Conservation (phyloP, 1,140 invertebrate species). For the Drosophila novamexicana region DNA sequence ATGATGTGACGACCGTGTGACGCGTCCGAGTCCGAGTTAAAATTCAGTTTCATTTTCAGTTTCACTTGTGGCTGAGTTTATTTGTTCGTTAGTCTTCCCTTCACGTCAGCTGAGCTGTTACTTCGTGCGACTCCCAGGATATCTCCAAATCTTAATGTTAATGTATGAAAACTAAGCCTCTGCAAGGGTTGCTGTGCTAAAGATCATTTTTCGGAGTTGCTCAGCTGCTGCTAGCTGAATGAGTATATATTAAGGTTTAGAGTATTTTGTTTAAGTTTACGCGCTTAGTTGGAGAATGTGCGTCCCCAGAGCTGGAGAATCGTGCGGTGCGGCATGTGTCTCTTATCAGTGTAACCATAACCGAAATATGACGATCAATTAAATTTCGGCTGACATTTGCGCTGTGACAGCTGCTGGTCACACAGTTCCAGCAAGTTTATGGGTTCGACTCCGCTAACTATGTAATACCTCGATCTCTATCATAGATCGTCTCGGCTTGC, state of each 20-base stretch:
- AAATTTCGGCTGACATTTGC: constrained; percentile 37
- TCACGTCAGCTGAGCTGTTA: too few relatives aligned
- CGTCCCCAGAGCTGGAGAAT: not conserved
- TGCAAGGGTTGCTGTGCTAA: not conserved
- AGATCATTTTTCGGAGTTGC: too few relatives aligned
- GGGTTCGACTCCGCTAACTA: constrained; percentile 10
- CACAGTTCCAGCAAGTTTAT: constrained; percentile 23
- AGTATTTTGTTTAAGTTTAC: too few relatives aligned
- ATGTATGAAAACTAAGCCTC: not conserved
- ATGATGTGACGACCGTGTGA: constrained; percentile 52
- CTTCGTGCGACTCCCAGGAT: too few relatives aligned
- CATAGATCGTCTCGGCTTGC: constrained; percentile 32
- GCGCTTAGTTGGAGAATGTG: not conserved
- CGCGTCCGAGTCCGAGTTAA: constrained; percentile 33
- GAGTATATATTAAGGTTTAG: too few relatives aligned
- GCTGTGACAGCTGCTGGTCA: constrained; percentile 43
- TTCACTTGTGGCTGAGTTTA: constrained; percentile 42
- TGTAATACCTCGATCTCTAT: constrained; percentile 34
- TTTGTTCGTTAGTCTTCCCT: constrained; percentile 5
- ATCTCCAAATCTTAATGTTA: not conserved
- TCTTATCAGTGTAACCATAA: constrained; percentile 44
- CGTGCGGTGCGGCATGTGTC: constrained; percentile 15
- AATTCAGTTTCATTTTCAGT: constrained; percentile 48
- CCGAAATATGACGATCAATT: constrained; percentile 44
- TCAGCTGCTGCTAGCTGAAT: too few relatives aligned